Conservation (phyloP, 1,140 invertebrate species). For the Gryllus bimaculatus region DNA sequence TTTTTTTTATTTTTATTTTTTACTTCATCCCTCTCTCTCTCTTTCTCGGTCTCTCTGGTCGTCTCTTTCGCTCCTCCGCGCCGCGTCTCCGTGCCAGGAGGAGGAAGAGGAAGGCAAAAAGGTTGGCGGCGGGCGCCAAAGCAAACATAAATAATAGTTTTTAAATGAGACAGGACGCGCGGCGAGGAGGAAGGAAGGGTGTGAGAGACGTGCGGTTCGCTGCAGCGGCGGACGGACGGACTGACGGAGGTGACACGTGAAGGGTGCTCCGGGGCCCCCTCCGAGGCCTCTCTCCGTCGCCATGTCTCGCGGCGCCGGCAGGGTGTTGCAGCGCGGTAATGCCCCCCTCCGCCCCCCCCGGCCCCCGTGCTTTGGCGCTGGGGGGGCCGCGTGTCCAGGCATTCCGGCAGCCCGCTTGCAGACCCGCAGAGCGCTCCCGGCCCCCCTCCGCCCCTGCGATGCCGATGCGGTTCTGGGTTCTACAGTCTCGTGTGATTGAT, state of each 20-base stretch:
- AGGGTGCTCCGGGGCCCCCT: background rate
- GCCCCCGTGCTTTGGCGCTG: no score
- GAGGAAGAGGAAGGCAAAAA: background rate
- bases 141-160: constrained; percentile 45
- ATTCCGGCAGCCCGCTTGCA: no score
- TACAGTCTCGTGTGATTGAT: no score
- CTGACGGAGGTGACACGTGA: background rate
- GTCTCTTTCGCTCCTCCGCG: background rate
- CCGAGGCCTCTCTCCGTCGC: no score
- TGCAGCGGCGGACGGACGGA: background rate
- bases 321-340: no score
- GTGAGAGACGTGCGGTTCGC: background rate
- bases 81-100: background rate
- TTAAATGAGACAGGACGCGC: constrained; percentile 38
- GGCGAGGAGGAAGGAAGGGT: background rate
- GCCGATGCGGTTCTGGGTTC: no score
- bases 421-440: no score
- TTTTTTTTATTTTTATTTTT: background rate
- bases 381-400: no score
- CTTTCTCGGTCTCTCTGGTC: background rate
- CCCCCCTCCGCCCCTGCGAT: no score
- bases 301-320: no score
- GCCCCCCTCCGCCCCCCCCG: no score
- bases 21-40: background rate
- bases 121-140: constrained; percentile 32